Percentiles rank a stretch among this genome's conserved stretches.
phyloP scores from a whole-genome alignment of 2,113 vertebrate species.

The Hemiprocne comata region DNA sequence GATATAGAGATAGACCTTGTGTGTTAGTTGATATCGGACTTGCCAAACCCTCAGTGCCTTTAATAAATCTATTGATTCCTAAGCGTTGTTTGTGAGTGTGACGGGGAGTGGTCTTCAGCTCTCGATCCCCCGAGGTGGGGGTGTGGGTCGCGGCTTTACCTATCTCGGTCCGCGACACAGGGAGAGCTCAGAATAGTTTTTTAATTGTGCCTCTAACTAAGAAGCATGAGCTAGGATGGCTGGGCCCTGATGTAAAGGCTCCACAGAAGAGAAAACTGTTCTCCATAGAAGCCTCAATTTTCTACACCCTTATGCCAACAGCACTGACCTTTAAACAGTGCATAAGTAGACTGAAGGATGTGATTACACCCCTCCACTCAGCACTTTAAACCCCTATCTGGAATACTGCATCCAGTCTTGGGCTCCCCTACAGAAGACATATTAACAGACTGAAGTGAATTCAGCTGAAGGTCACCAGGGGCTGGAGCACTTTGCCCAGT shows the following conservation, averaged over 20 bases:
- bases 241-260: not conserved
- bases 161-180: too few species aligned
- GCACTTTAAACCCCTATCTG: not conserved
- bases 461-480: too few species aligned
- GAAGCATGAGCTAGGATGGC: not conserved
- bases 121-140: too few species aligned
- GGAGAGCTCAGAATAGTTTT: not conserved
- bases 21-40: too few species aligned
- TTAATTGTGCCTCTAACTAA: not conserved
- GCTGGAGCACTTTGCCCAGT: too few species aligned
- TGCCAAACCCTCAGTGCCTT: too few species aligned
- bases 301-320: not conserved
- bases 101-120: too few species aligned
- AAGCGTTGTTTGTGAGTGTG: too few species aligned
- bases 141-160: too few species aligned
- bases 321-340: not conserved
- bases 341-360: not conserved
- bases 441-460: not conserved
- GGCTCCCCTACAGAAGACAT: not conserved
- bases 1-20: too few species aligned
- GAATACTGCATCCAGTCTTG: not conserved
- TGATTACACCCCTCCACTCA: not conserved
- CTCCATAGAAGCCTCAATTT: not conserved
- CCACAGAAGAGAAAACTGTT: not conserved
- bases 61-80: too few species aligned